phyloP scores from a whole-genome alignment of 2,888 invertebrate species.

The Mactromeris polynyma region DNA sequence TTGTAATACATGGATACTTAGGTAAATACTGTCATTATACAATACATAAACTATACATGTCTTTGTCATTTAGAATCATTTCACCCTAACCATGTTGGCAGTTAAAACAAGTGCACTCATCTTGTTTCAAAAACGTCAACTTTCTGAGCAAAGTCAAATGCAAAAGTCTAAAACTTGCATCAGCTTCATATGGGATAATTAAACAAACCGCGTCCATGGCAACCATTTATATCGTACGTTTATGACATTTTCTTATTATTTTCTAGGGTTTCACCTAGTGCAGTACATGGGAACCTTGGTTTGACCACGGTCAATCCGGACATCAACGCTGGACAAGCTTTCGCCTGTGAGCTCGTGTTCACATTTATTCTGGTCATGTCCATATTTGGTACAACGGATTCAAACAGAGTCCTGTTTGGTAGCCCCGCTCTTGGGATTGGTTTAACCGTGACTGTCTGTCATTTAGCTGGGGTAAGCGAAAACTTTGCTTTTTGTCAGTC shows the following conservation, averaged over 20 bases:
- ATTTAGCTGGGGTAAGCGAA: slow-evolving; percentile 94
- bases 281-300: slow-evolving; percentile 73
- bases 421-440: slow-evolving; percentile 96
- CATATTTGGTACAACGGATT: slow-evolving; percentile 94
- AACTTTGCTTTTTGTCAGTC: no score
- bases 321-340: slow-evolving; percentile 91
- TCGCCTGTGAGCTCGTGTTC: slow-evolving; percentile 94
- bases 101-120: no score
- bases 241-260: background rate
- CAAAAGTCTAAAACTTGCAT: no score
- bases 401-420: slow-evolving; percentile 92
- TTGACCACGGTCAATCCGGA: slow-evolving; percentile 69
- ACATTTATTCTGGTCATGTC: slow-evolving; percentile 96
- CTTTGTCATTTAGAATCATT: no score
- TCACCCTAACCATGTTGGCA: no score
- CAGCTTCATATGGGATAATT: no score
- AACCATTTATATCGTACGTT: background rate
- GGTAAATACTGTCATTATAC: no score
- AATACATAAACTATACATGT: no score
- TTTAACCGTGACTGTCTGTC: slow-evolving; percentile 94
- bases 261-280: slow-evolving; percentile 73
- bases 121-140: no score
- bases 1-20: no score
- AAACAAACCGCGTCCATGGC: no score
- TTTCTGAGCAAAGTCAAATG: no score